These are phyloP conservation scores for Mechanitis messenoides DNA, from an alignment of 2,888 invertebrate species.

Conservation along the genomic window DNA sequence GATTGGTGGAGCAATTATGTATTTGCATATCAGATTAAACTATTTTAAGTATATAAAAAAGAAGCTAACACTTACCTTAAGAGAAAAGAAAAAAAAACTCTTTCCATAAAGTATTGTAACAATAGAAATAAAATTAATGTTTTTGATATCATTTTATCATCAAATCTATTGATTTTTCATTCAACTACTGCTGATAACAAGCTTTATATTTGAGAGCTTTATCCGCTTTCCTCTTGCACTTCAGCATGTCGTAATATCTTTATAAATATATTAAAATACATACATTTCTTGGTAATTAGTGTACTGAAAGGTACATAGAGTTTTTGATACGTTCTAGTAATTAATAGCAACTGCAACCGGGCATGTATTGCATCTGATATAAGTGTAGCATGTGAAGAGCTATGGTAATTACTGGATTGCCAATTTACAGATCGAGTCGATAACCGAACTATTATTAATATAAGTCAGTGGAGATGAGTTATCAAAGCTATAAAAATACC, in stretches of 20 bases:
- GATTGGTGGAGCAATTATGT: slow-evolving; percentile 29
- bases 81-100: too few species aligned
- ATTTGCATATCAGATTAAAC: slow-evolving; percentile 14
- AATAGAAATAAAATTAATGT: too few species aligned
- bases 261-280: too few species aligned
- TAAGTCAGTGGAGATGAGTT: slow-evolving; percentile 17
- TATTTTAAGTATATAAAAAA: too few species aligned
- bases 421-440: neutral
- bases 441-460: slow-evolving; percentile 6
- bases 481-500: slow-evolving; percentile 23
- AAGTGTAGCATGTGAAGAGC: neutral
- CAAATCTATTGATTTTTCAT: too few species aligned
- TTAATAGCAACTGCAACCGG: neutral
- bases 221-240: too few species aligned
- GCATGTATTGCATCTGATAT: slow-evolving; percentile 1
- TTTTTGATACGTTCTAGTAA: neutral
- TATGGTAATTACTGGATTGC: neutral
- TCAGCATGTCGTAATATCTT: too few species aligned
- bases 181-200: too few species aligned
- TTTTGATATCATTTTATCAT: too few species aligned
- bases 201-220: too few species aligned
- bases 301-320: neutral
- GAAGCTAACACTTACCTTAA: too few species aligned
- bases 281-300: neutral
- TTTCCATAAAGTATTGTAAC: neutral